A percentile compares a stretch with the other conserved stretches of the same genome.
Conservation (phyloP, 2,888 invertebrate species). For the Aelia acuminata region DNA sequence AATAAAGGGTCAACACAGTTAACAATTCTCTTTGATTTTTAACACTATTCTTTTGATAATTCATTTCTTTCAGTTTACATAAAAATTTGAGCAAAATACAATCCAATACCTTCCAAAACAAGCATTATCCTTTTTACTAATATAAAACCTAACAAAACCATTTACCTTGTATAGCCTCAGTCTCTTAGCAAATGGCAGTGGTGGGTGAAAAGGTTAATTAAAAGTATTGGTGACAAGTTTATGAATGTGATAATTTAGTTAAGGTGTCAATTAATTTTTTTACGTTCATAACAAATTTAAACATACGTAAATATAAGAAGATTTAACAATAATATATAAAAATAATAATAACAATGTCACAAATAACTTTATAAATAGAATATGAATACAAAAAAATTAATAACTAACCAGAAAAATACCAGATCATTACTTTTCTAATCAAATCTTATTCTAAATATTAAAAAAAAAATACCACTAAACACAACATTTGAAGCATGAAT, state of each 20-base stretch:
- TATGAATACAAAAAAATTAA: neutral
- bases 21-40: neutral
- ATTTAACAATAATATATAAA: neutral
- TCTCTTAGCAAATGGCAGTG: conserved; percentile 52
- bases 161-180: conserved; percentile 53
- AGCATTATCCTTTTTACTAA: neutral
- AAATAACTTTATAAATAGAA: neutral
- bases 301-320: neutral
- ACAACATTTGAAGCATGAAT: neutral
- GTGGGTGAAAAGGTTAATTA: conserved; percentile 1
- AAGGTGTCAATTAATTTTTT: neutral
- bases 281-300: neutral
- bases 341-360: neutral
- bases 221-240: neutral
- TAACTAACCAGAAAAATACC: neutral
- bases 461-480: neutral
- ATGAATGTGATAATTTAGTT: neutral
- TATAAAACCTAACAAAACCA: conserved; percentile 49
- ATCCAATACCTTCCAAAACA: conserved; percentile 53
- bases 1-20: neutral
- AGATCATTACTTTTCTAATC: neutral
- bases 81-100: conserved; percentile 55
- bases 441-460: neutral
- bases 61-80: conserved; percentile 42
- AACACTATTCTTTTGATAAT: neutral